phyloP scores from a whole-genome alignment of 2,797 vertebrate genomes.

The Lycodopsis pacificus region DNA sequence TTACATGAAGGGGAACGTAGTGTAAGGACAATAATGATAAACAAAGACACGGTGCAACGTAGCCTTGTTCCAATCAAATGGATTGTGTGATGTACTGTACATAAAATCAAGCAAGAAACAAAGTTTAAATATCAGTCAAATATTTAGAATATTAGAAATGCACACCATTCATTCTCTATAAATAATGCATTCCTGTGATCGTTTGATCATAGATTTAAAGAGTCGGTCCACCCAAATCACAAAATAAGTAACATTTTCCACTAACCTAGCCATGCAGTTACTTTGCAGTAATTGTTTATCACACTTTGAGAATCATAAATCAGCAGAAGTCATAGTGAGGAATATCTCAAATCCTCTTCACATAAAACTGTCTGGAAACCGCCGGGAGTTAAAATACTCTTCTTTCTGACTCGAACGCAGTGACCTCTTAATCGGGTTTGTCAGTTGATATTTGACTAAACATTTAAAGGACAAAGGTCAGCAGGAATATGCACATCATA shows the following conservation, averaged over 20 bases:
- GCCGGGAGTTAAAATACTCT: conserved; percentile 16
- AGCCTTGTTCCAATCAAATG: neutral
- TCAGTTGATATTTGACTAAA: conserved; percentile 72
- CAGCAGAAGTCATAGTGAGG: neutral
- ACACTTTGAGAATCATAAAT: conserved; percentile 24
- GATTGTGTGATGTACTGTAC: neutral
- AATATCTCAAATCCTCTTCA: neutral
- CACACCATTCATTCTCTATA: neutral
- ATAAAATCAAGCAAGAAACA: neutral
- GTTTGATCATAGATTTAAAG: conserved; percentile 23
- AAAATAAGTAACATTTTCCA: conserved; percentile 10
- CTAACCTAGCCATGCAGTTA: neutral
- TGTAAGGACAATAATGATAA: neutral
- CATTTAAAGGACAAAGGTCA: conserved; percentile 69
- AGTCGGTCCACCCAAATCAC: conserved; percentile 9
- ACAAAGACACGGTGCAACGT: neutral
- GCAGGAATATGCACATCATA: conserved; percentile 17
- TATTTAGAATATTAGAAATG: neutral
- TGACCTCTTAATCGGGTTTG: conserved; percentile 63
- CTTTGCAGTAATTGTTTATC: neutral
- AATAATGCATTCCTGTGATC: conserved; percentile 4
- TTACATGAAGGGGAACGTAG: neutral
- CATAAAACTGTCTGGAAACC: neutral
- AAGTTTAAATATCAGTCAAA: neutral
- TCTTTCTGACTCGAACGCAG: conserved; percentile 40